phyloP scores from a whole-genome alignment of 1,140 invertebrate species.

The Atta colombica region DNA sequence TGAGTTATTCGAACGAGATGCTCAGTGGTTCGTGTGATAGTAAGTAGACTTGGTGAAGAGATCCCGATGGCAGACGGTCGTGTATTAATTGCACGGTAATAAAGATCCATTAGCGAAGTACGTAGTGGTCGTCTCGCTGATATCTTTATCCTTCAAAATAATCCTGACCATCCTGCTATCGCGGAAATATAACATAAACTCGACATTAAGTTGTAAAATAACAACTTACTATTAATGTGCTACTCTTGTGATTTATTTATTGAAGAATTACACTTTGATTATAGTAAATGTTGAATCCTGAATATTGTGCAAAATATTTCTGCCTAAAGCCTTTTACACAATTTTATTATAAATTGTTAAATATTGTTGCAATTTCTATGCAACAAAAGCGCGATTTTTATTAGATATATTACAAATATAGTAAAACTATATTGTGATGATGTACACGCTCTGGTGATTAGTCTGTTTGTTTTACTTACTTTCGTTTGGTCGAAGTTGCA shows the following conservation, averaged over 20 bases:
- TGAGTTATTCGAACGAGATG: too few relatives aligned
- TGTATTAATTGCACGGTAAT: too few relatives aligned
- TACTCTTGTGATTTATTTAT: slow-evolving; percentile 30
- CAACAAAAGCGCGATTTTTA: background rate
- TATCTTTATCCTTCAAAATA: too few relatives aligned
- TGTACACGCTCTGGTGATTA: background rate
- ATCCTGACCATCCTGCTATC: too few relatives aligned
- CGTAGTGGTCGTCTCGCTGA: too few relatives aligned
- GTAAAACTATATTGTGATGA: slow-evolving; percentile 2
- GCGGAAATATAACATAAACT: too few relatives aligned
- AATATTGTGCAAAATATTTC: slow-evolving; percentile 7
- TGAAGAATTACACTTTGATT: slow-evolving; percentile 30
- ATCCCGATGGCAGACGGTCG: too few relatives aligned
- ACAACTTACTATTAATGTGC: background rate
- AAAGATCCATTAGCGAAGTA: too few relatives aligned
- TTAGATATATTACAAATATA: slow-evolving; percentile 38
- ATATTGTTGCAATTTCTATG: slow-evolving; percentile 1
- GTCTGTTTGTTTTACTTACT: slow-evolving; percentile 45
- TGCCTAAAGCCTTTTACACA: background rate
- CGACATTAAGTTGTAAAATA: too few relatives aligned
- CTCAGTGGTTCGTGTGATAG: too few relatives aligned
- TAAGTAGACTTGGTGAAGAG: too few relatives aligned
- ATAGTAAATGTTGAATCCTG: slow-evolving; percentile 5
- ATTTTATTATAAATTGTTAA: background rate
- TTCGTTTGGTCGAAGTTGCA: slow-evolving; percentile 25